Evolutionary conservation across 2,797 vertebrate genomes (phyloP).

Genomic region (Phalloptychus januarius): DNA sequence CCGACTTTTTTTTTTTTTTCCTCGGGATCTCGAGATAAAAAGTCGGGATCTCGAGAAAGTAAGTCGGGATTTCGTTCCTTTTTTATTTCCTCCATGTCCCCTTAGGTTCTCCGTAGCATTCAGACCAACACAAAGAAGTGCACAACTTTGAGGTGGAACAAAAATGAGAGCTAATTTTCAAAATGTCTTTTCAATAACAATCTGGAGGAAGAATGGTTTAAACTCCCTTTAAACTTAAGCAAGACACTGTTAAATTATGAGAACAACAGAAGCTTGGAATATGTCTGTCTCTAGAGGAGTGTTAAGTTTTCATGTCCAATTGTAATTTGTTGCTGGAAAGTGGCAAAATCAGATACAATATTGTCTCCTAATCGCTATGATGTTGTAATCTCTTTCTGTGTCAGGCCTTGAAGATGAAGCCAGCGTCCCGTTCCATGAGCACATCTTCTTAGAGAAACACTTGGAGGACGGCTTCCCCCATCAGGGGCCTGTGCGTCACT

Average conservation of each 20-base stretch:
- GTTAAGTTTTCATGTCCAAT: neutral
- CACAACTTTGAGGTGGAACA: neutral
- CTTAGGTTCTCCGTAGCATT: no score
- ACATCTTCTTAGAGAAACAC: constrained; percentile 92
- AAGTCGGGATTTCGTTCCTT: no score
- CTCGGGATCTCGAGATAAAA: no score
- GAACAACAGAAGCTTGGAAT: neutral
- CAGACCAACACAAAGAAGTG: neutral
- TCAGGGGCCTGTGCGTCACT: constrained; percentile 91
- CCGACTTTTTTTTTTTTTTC: no score
- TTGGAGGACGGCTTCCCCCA: constrained; percentile 87
- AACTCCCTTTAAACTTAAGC: neutral
- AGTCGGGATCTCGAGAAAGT: no score
- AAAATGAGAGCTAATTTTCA: neutral
- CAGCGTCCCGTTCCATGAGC: constrained; percentile 90
- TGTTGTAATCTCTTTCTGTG: neutral
- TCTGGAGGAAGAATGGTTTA: neutral
- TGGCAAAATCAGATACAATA: neutral
- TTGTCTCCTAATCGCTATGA: neutral
- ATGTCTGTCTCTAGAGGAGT: neutral
- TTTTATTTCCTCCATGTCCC: no score
- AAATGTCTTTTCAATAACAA: neutral
- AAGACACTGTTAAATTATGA: neutral
- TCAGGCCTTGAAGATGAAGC: constrained; percentile 90
- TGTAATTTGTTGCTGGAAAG: neutral